Evolutionary conservation across 1,140 invertebrate genomes (phyloP).

Genomic region (Drosophila truncata): DNA sequence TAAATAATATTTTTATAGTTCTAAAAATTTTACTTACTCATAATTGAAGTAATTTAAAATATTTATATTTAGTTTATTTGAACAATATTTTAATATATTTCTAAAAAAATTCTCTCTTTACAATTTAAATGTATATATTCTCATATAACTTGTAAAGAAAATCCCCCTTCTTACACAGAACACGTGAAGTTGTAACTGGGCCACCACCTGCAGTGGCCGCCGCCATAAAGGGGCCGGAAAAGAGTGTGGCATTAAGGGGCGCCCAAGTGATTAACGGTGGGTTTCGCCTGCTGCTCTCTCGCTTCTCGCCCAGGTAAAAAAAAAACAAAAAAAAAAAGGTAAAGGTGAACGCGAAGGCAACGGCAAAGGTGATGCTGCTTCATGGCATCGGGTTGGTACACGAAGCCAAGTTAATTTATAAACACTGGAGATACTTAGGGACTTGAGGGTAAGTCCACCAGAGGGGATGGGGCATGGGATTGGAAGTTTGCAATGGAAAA

Average conservation of each 20-base stretch:
- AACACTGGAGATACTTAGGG: conserved; percentile 47
- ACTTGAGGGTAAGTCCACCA: conserved; percentile 8
- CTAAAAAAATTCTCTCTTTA: neutral
- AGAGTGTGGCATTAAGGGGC: conserved; percentile 5
- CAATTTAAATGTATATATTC: neutral
- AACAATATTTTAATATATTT: neutral
- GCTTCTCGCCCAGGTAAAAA: conserved; percentile 1
- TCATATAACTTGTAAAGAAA: neutral
- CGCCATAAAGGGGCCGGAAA: neutral
- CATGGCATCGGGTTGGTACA: conserved; percentile 21
- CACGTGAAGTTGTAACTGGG: conserved; percentile 13
- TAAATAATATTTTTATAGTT: neutral
- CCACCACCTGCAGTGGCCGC: conserved; percentile 14
- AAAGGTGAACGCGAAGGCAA: conserved; percentile 1
- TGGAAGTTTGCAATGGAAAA: conserved; percentile 15
- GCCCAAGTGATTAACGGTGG: conserved; percentile 33
- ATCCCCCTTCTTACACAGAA: neutral
- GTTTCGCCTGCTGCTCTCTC: conserved; percentile 9
- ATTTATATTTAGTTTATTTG: neutral
- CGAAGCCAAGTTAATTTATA: conserved; percentile 59
- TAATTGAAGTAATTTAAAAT: neutral
- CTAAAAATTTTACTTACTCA: neutral
- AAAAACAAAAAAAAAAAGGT: neutral
- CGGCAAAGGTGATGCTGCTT: conserved; percentile 27
- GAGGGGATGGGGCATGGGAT: neutral